Conservation (phyloP, 2,888 invertebrate species). For the Ennomos quercinarius region DNA sequence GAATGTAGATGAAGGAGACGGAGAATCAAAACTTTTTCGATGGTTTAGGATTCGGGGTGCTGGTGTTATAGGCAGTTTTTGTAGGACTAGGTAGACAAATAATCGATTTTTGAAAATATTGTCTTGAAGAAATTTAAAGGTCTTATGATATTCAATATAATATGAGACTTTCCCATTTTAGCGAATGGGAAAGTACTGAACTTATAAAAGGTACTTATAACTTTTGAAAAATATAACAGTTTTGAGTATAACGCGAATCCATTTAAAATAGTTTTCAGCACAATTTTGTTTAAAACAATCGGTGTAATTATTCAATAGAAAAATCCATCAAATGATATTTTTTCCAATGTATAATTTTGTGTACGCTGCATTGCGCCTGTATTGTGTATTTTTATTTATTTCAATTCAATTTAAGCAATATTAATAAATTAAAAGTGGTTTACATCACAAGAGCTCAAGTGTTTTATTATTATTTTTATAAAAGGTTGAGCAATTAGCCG, state of each 20-base stretch:
- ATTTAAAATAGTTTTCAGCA: slow-evolving; percentile 1
- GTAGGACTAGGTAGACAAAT: slow-evolving; percentile 18
- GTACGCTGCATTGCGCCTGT: slow-evolving; percentile 66
- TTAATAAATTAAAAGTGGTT: slow-evolving; percentile 77
- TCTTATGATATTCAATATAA: slow-evolving; percentile 36
- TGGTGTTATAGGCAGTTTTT: slow-evolving; percentile 18
- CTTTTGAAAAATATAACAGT: background rate
- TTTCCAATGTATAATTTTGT: slow-evolving; percentile 49
- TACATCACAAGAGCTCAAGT: slow-evolving; percentile 57
- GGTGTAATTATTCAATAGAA: slow-evolving; percentile 38
- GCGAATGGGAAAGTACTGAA: slow-evolving; percentile 1
- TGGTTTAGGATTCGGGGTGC: too few species aligned
- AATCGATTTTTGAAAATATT: slow-evolving; percentile 23
- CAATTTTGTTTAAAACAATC: background rate
- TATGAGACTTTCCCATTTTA: background rate
- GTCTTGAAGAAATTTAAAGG: slow-evolving; percentile 23
- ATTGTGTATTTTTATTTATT: slow-evolving; percentile 79
- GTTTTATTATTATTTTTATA: slow-evolving; percentile 41
- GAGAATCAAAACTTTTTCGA: too few species aligned
- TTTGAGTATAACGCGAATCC: background rate
- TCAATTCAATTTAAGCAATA: slow-evolving; percentile 82
- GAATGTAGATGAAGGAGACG: too few species aligned
- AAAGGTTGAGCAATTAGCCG: too few species aligned
- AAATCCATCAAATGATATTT: slow-evolving; percentile 22
- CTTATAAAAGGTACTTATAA: background rate